Evolutionary conservation across 2,888 invertebrate species (phyloP), one percentile per base, ranked within the genome.

Genomic region (Colletes collaris): DNA sequence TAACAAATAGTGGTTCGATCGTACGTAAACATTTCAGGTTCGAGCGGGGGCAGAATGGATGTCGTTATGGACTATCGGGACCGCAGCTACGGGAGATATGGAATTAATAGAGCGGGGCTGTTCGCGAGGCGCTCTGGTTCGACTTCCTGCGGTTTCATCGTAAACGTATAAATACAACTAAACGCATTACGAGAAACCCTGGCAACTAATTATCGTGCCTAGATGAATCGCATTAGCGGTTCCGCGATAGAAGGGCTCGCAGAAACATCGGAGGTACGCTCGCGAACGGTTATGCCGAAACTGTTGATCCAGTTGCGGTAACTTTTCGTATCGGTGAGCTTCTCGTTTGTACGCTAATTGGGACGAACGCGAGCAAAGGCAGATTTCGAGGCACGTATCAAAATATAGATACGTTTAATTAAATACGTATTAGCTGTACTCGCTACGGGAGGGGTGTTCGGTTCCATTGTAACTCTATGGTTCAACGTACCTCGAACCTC

Each of bases 1-100:
- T 86, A 86, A 86, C 86, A 83, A 86, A 86, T 84, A 86, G 81
- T 67, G 66, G 84, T 86, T 84, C 84, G 86, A 77, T 86, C 79
- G 86, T 76, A 81, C 84, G 85, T 86, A 86, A 86, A 86, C 84
- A 86, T 86, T 86, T 86, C 86, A 84, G 70, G 27, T 27, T 27
- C 27, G 27, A 27, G 27, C 27, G 27, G 27, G 27, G 27, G 50
- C 73, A 56, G 65, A 86, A 86, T 86, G 86, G 83, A 86, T 84
- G 79, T 77, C 76, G 78, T 86, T 86, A 86, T 80, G 72, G 86
- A 84, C 77, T 84, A 84, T 83, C 83, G 77, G 66, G 53, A 79
- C 76, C 82, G 79, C 86, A 86, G 86, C 86, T 86, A 86, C 71
- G 62, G 77, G 79, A 85, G 83, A 85, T 85, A 85, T 69, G 79